Base-by-base conservation (phyloP, 2,113 vertebrate species). In the Toxotes chatareus region DNA sequence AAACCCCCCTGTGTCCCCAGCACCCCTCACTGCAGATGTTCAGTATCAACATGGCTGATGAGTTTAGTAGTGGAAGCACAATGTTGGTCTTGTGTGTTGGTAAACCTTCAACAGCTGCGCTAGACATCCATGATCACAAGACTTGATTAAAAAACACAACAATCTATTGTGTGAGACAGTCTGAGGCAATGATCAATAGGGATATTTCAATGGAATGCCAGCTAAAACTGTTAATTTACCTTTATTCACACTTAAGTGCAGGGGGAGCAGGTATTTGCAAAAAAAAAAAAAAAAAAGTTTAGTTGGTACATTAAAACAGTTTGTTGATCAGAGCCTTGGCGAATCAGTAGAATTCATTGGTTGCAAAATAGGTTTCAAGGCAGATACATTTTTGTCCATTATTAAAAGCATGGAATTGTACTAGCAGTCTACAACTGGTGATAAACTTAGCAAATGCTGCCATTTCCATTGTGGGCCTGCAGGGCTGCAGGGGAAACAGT, bases 1-100 rank as follows among this genome's bases (percentile, higher is more conserved):
- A 69, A 62, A 23, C 69, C 65, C 61, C 72, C 4, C 47, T 53
- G 51, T 62, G 73, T 81, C 69, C 63, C 73, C 68, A 44, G 71
- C 76, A 77, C 76, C 65, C 67, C 79, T 79, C 46, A 4, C 85
- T 84, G 88, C 88, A 94, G 87, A 89, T 92, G 85, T 89, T 76
- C 82, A 71, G 57, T 76, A 76, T 47, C 53, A 82, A 87, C 72
- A 56, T 72, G 79, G 56, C 46, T 59, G 72, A 69, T 63, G 68
- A 40, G 44, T 78, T 79, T 66, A 78, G 80, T 71, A 75, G 76
- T 32, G 73, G 76, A 73, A 40, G 67, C 77, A 87, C 82, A 93
- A 81, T 89, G 84, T 84, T 63, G 77, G 56, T 69, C 57, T 84
- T 89, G 90, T 87, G 17, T 75, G 66, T 66, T 80, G 64, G 61